phyloP scores from a whole-genome alignment of 2,113 vertebrate species.

The Tragelaphus imberbis region DNA sequence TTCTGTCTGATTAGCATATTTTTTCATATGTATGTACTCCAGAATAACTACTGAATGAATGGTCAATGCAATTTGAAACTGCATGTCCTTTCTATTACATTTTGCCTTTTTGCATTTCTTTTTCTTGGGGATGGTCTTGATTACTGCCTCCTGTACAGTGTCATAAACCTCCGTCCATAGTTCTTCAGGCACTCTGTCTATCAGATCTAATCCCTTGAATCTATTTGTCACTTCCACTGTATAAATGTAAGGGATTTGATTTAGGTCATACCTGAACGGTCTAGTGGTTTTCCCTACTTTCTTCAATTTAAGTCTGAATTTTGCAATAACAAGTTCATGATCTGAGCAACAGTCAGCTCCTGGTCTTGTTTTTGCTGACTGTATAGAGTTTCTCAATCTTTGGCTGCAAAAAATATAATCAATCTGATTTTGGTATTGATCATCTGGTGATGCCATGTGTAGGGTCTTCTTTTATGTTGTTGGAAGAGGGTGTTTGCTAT shows the following conservation, averaged over 20 bases:
- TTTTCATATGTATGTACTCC: not conserved
- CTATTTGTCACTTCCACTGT: not conserved
- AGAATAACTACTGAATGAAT: not conserved
- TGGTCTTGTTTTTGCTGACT: not conserved
- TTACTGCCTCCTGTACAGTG: not conserved
- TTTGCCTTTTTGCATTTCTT: not conserved
- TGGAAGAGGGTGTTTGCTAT: not conserved
- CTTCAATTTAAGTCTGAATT: not conserved
- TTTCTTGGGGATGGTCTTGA: not conserved
- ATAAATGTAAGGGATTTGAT: not conserved
- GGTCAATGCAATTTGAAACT: not conserved
- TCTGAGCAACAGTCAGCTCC: not conserved
- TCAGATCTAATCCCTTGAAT: not conserved
- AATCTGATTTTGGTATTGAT: not conserved
- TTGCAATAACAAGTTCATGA: not conserved
- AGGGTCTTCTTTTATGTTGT: not conserved
- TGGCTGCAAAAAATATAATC: not conserved
- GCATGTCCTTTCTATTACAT: not conserved
- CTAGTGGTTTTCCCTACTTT: not conserved
- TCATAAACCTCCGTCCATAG: fast-evolving
- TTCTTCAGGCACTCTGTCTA: not conserved
- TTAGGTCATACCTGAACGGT: not conserved
- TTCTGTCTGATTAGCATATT: not conserved
- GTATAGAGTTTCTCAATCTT: not conserved
- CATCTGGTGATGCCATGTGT: not conserved